Conservation (phyloP, 2,113 vertebrate species). For the Atherinomorus stipes region DNA sequence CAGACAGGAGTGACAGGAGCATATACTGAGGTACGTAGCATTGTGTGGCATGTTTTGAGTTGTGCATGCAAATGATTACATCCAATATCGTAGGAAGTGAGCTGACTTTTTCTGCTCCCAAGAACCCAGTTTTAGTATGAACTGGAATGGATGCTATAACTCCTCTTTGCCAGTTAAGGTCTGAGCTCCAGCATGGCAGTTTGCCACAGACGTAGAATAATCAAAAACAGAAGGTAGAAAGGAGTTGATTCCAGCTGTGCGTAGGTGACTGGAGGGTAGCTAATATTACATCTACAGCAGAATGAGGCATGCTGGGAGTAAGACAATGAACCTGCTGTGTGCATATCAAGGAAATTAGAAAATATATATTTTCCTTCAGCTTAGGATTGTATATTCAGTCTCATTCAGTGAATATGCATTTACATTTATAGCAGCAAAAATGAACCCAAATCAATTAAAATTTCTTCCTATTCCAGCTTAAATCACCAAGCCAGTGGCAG, state of each 20-base stretch:
- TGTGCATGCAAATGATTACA: background rate
- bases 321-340: slow-evolving; percentile 34
- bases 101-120: slow-evolving; percentile 10
- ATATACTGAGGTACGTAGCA: background rate
- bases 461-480: slow-evolving; percentile 22
- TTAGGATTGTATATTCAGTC: slow-evolving; percentile 24
- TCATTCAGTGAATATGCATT: slow-evolving; percentile 30
- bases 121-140: slow-evolving; percentile 22
- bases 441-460: slow-evolving; percentile 31
- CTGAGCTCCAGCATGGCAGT: slow-evolving; percentile 22
- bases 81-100: slow-evolving; percentile 2
- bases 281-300: slow-evolving; percentile 56
- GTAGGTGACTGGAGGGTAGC: slow-evolving; percentile 50
- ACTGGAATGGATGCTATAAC: slow-evolving; percentile 38
- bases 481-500: slow-evolving; percentile 2
- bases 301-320: slow-evolving; percentile 22
- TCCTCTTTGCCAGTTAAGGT: slow-evolving; percentile 12
- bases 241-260: slow-evolving; percentile 46
- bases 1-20: slow-evolving; percentile 1
- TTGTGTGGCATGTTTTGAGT: background rate
- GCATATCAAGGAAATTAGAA: slow-evolving; percentile 51
- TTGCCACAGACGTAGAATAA: slow-evolving; percentile 52
- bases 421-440: slow-evolving; percentile 55
- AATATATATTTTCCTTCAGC: slow-evolving; percentile 39
- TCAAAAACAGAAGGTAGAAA: slow-evolving; percentile 41